Percentiles rank a stretch among this genome's conserved stretches.
These are phyloP conservation scores for Drosophila rufa DNA, from an alignment of 1,140 invertebrate genomes.

Conservation along the genomic window DNA sequence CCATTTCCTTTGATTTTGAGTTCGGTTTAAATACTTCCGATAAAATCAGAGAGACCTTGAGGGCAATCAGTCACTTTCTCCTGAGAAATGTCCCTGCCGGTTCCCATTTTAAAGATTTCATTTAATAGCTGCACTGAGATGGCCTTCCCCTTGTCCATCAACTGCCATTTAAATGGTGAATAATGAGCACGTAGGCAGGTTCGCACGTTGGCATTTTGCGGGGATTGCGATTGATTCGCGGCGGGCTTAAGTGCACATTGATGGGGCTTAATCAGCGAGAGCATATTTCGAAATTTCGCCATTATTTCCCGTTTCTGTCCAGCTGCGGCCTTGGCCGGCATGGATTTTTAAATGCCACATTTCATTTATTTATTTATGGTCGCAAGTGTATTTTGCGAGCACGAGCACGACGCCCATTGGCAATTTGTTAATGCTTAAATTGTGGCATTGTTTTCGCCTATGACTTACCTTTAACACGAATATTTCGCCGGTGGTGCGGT, in stretches of 20 bases:
- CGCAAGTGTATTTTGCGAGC: constrained; percentile 4
- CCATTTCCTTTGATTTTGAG: background rate
- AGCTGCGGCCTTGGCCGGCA: constrained; percentile 44
- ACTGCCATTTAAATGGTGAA: constrained; percentile 68
- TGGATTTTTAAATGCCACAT: constrained; percentile 50
- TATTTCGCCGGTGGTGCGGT: constrained; percentile 96
- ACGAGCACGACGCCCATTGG: constrained; percentile 24
- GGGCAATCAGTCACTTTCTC: constrained; percentile 19
- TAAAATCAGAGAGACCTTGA: constrained; percentile 4
- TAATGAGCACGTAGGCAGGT: constrained; percentile 60
- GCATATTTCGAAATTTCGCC: constrained; percentile 57
- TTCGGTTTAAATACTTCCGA: background rate
- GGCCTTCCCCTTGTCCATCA: constrained; percentile 16
- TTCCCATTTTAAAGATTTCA: constrained; percentile 8
- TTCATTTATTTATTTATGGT: constrained; percentile 43
- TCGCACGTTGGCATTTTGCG: constrained; percentile 50
- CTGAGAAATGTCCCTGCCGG: background rate
- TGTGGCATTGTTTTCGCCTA: constrained; percentile 33
- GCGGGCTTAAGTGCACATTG: constrained; percentile 62
- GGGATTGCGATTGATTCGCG: constrained; percentile 31
- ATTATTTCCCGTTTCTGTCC: constrained; percentile 48
- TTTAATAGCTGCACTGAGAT: constrained; percentile 22
- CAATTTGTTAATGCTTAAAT: constrained; percentile 74
- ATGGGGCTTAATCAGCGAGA: constrained; percentile 68
- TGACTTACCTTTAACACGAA: constrained; percentile 94